phyloP scores from a whole-genome alignment of 2,113 vertebrate genomes.

The Sylvietta virens region DNA sequence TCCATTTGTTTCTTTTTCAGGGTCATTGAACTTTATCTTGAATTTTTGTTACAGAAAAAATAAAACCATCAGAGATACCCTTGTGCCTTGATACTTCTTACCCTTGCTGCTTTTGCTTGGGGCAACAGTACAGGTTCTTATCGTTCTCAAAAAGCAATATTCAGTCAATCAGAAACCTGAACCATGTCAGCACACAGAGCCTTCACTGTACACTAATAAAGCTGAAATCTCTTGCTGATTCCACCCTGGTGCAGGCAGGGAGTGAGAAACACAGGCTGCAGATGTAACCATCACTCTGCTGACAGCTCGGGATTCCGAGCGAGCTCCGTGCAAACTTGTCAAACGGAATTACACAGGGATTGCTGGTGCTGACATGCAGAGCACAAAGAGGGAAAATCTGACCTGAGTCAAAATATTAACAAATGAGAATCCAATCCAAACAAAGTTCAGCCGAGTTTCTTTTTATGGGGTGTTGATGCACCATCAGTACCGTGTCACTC shows the following conservation, averaged over 20 bases:
- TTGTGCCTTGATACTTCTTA: background rate
- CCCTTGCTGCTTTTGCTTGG: background rate
- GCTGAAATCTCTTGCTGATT: background rate
- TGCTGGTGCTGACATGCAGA: background rate
- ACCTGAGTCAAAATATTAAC: background rate
- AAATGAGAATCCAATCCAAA: background rate
- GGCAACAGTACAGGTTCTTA: background rate
- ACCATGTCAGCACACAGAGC: background rate
- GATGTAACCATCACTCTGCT: background rate
- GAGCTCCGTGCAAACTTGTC: background rate
- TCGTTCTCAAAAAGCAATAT: fast-evolving
- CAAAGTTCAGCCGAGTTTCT: background rate
- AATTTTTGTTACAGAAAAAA: background rate
- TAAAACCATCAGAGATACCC: background rate
- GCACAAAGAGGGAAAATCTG: background rate
- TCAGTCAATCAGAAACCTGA: background rate
- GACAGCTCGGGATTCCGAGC: background rate
- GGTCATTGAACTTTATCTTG: background rate
- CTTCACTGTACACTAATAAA: background rate
- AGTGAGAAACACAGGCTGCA: background rate
- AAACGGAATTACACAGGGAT: background rate
- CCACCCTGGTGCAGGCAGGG: background rate
- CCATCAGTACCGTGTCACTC: background rate
- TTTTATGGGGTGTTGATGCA: background rate
- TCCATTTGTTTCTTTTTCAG: background rate